Conservation (phyloP, 1,140 invertebrate species). For the Arctopsyche grandis region DNA sequence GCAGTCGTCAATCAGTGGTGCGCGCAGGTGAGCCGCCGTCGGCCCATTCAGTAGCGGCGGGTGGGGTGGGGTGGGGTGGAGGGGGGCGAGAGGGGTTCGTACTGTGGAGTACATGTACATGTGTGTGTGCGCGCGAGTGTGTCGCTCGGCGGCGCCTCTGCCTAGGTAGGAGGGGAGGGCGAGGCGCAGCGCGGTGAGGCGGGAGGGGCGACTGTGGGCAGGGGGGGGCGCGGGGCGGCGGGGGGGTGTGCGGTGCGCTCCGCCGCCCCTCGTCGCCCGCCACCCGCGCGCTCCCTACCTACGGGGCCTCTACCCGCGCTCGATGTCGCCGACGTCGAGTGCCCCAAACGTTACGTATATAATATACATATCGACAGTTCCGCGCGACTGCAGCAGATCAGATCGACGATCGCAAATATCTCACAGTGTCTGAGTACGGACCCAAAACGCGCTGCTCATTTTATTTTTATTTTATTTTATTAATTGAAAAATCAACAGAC, state of each 20-base stretch:
- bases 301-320: slow-evolving; percentile 41
- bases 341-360: too few relatives aligned
- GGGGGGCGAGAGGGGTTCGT: background rate
- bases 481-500: too few relatives aligned
- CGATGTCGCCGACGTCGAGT: slow-evolving; percentile 40
- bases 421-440: too few relatives aligned
- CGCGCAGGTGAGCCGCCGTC: slow-evolving; percentile 25
- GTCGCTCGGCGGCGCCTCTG: background rate
- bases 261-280: slow-evolving; percentile 6
- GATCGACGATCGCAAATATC: too few relatives aligned
- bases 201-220: background rate
- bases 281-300: slow-evolving; percentile 44
- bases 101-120: background rate
- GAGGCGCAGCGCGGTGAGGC: background rate
- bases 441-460: too few relatives aligned
- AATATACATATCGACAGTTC: too few relatives aligned
- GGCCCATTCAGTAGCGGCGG: slow-evolving; percentile 7
- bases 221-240: background rate
- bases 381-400: too few relatives aligned
- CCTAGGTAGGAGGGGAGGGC: background rate
- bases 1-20: slow-evolving; percentile 17
- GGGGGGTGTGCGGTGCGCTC: background rate
- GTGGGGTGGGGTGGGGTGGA: background rate
- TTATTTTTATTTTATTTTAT: too few relatives aligned
- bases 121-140: background rate